These are phyloP conservation scores for Erynnis tages DNA, from an alignment of 2,888 invertebrate species.

Conservation along the genomic window DNA sequence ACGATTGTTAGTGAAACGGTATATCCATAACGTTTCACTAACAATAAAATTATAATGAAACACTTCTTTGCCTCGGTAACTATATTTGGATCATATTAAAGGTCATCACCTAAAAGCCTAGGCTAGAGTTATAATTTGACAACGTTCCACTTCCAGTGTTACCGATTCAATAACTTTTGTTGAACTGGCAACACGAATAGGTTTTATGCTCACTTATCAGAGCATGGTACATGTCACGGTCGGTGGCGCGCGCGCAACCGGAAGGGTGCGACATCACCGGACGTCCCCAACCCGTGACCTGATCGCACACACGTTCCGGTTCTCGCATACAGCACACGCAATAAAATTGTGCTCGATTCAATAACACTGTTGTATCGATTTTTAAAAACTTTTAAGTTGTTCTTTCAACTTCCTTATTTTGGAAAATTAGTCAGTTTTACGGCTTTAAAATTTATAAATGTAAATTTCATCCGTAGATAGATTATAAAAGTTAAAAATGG, in stretches of 20 bases:
- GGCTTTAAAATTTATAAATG: too few species aligned
- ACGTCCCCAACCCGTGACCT: slow-evolving; percentile 71
- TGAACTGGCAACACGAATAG: slow-evolving; percentile 13
- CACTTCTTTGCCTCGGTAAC: too few species aligned
- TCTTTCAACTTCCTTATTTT: too few species aligned
- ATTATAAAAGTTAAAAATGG: too few species aligned
- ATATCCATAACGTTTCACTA: too few species aligned
- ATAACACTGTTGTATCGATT: neutral
- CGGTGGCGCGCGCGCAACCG: slow-evolving; percentile 68
- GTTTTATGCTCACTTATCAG: slow-evolving; percentile 62
- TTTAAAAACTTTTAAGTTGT: too few species aligned
- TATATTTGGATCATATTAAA: too few species aligned
- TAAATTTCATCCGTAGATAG: too few species aligned
- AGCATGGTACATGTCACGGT: slow-evolving; percentile 71
- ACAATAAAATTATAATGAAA: too few species aligned
- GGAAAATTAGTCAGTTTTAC: too few species aligned
- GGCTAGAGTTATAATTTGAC: neutral
- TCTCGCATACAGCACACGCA: slow-evolving; percentile 59
- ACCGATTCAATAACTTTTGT: slow-evolving; percentile 18
- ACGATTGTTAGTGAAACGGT: too few species aligned
- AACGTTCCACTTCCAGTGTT: slow-evolving; percentile 16
- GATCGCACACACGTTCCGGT: slow-evolving; percentile 62
- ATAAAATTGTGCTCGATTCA: slow-evolving; percentile 24
- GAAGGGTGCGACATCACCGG: slow-evolving; percentile 73
- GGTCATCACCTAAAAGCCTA: too few species aligned